Evolutionary conservation across 2,797 vertebrate species (phyloP), one percentile per base, ranked within the genome.

Genomic region (Tolypeutes matacus): DNA sequence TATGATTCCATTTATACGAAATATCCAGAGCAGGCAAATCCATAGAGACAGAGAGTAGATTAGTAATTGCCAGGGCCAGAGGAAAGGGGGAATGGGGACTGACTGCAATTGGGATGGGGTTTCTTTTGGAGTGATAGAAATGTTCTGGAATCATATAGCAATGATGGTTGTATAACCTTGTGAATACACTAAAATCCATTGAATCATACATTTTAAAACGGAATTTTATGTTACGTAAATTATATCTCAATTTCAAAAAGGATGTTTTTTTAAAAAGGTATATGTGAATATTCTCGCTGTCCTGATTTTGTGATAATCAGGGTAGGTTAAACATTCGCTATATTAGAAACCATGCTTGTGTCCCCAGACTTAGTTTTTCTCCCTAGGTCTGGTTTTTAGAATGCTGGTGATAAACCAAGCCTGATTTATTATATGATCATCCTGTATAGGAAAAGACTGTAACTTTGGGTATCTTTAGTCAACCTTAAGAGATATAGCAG

Each of bases 101-200:
- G 64, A 77, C 9, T 42, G 25, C n/a, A 20, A 77, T 23, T 31
- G 60, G 39, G 23, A 84, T 73, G 51, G 51, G 51, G 42, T 53
- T 87, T 78, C 29, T 46, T 46, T 46, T 9, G 23, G 39, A 34
- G 17, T 73, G 36, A 88, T 39, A 39, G 39, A 39, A 39, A 39
- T 62, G 65, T 83, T 87, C 4, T 49, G 36, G 84, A 91, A 88
- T 72, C 23, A 80, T 29, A 36, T 29, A 49, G 42, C 78, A n/a
- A 15, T 91, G 70, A 65, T 25, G 64, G 46, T 18, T 58, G 70
- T 17, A 86, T 11, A 58, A 53, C 67, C 75, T 81, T 69, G 34
- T 67, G 67, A 86, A 86, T 81, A 77, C 36, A 34, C 46, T 70
- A 56, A 90, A 76, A 70, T 87, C 77, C 75, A 82, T 46, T 82